Percentiles rank a stretch among this genome's conserved stretches.
phyloP scores from a whole-genome alignment of 2,113 vertebrate genomes.

The Symphodus melops region DNA sequence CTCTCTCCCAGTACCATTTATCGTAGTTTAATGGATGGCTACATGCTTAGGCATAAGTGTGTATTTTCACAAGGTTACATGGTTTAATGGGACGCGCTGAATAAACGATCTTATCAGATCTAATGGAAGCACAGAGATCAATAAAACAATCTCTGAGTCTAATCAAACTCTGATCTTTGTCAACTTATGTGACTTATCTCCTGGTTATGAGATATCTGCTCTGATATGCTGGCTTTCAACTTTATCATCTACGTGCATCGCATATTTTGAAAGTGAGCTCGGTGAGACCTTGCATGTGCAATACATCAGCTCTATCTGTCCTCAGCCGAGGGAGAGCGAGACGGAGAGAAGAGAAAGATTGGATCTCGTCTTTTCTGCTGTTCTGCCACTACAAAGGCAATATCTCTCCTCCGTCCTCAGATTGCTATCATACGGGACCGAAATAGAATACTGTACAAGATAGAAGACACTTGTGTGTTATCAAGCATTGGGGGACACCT shows the following conservation, averaged over 20 bases:
- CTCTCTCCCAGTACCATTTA: not conserved
- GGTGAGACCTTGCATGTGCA: slow-evolving; percentile 32
- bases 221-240: slow-evolving; percentile 50
- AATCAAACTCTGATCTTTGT: slow-evolving; percentile 64
- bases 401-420: slow-evolving; percentile 61
- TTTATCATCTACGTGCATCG: slow-evolving; percentile 54
- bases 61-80: slow-evolving; percentile 46
- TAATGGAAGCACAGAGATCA: slow-evolving; percentile 49
- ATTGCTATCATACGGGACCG: slow-evolving; percentile 66
- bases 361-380: slow-evolving; percentile 61
- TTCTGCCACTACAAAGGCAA: slow-evolving; percentile 71
- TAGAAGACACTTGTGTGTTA: slow-evolving; percentile 46
- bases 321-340: slow-evolving; percentile 35
- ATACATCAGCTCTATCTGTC: slow-evolving; percentile 54
- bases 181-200: slow-evolving; percentile 54
- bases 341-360: slow-evolving; percentile 45
- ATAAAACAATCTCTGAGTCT: slow-evolving; percentile 59
- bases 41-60: slow-evolving; percentile 10
- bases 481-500: slow-evolving; percentile 27
- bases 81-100: slow-evolving; percentile 45
- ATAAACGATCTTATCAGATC: slow-evolving; percentile 56
- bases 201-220: slow-evolving; percentile 58
- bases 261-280: slow-evolving; percentile 45
- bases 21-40: slow-evolving; percentile 11
- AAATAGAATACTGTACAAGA: slow-evolving; percentile 65